Percentiles rank a stretch among this genome's conserved stretches.
phyloP scores from a whole-genome alignment of 2,888 invertebrate species.

The Globia sparganii region DNA sequence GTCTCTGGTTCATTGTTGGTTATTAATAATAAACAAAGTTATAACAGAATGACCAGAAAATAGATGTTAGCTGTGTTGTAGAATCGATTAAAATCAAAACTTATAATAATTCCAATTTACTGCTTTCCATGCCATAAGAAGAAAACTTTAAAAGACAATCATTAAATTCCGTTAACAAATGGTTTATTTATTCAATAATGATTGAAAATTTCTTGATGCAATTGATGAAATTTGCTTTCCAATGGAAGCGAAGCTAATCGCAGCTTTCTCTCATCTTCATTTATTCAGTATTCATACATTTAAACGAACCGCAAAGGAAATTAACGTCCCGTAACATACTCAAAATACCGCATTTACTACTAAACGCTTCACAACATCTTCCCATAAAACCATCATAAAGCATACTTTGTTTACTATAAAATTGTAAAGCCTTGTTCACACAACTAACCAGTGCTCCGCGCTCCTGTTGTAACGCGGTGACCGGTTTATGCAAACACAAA shows the following conservation, averaged over 20 bases:
- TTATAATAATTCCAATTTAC: neutral
- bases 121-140: too few relatives aligned
- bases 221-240: constrained; percentile 4
- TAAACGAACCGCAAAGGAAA: neutral
- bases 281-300: neutral
- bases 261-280: neutral
- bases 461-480: neutral
- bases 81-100: neutral
- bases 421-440: constrained; percentile 18
- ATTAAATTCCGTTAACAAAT: neutral
- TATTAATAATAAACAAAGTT: neutral
- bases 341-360: constrained; percentile 25
- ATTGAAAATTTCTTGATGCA: neutral
- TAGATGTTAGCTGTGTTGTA: neutral
- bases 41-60: neutral
- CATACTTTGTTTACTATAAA: constrained; percentile 44
- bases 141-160: neutral
- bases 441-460: too few relatives aligned
- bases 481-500: neutral
- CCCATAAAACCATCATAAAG: too few relatives aligned
- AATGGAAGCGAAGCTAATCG: neutral
- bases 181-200: neutral
- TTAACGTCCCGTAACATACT: neutral
- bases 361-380: neutral
- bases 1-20: constrained; percentile 19